Conservation (phyloP, 1,140 invertebrate genomes). For the Diploscapter pachys region DNA sequence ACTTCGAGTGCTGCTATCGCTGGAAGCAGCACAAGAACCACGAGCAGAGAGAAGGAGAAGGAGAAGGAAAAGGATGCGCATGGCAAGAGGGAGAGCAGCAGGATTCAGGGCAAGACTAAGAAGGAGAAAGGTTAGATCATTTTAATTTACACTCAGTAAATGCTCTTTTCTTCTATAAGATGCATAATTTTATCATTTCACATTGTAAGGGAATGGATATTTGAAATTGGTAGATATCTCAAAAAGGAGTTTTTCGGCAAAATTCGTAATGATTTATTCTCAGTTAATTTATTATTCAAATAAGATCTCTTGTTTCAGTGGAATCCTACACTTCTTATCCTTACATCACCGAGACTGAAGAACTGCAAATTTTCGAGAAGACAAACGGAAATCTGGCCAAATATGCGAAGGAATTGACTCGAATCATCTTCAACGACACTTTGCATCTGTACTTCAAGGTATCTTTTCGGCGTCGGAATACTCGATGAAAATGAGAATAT, state of each 20-base stretch:
- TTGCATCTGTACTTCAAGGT: constrained; percentile 28
- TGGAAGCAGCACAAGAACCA: neutral
- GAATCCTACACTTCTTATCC: constrained; percentile 24
- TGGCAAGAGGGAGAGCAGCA: neutral
- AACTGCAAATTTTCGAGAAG: constrained; percentile 12
- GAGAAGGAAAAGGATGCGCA: neutral
- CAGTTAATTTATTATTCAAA: neutral
- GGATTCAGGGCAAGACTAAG: neutral
- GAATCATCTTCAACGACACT: constrained; percentile 7
- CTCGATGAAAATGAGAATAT: too few relatives aligned
- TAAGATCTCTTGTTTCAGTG: neutral
- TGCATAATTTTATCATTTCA: too few relatives aligned
- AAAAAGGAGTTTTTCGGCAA: too few relatives aligned
- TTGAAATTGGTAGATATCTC: too few relatives aligned
- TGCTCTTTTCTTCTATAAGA: too few relatives aligned
- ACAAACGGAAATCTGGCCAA: constrained; percentile 18
- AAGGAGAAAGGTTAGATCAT: neutral
- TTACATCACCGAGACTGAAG: constrained; percentile 18
- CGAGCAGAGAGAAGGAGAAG: neutral
- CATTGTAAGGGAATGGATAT: too few relatives aligned
- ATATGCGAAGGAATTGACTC: constrained; percentile 16
- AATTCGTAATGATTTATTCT: too few relatives aligned
- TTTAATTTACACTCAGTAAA: neutral
- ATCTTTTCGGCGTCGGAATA: neutral
- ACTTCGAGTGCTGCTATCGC: neutral